Percentiles rank a stretch among this genome's conserved stretches.
Evolutionary conservation across 2,888 invertebrate species (phyloP).

Genomic region (Myopa tessellatipennis): DNA sequence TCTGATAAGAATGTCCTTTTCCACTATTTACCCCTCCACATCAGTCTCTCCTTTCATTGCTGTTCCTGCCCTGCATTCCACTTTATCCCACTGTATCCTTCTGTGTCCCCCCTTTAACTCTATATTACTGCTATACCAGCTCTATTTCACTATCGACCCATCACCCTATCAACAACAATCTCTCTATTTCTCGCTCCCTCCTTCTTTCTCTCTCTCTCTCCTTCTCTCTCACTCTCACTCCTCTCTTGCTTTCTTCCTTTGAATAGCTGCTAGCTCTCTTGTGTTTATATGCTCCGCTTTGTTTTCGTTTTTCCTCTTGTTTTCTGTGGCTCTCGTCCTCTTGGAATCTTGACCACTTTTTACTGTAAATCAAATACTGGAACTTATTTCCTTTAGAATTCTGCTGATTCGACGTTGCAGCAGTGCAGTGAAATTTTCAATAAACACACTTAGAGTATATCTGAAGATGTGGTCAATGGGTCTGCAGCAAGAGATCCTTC

Average conservation of each 20-base stretch:
- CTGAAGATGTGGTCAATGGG: background rate
- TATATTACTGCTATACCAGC: no score
- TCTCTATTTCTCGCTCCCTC: background rate
- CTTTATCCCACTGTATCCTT: no score
- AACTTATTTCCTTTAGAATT: slow-evolving; percentile 46
- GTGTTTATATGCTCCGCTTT: background rate
- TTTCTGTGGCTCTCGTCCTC: background rate
- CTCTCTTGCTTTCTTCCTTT: background rate
- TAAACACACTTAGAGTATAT: background rate
- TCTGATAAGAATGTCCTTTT: slow-evolving; percentile 19
- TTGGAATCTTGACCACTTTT: slow-evolving; percentile 10
- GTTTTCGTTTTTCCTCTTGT: background rate
- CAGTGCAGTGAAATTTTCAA: slow-evolving; percentile 15
- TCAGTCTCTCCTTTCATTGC: background rate
- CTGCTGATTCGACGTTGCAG: background rate
- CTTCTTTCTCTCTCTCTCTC: no score
- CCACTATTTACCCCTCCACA: background rate
- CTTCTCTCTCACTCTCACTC: no score
- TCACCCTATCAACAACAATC: no score
- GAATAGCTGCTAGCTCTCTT: background rate
- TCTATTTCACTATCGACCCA: no score
- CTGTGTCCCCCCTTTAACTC: no score
- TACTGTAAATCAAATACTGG: slow-evolving; percentile 48
- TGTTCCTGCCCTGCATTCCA: background rate
- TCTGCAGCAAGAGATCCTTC: background rate